Percentiles rank a stretch among this genome's conserved stretches.
Conservation (phyloP, 1,140 invertebrate genomes). For the Aphaenogaster ashmeadi region DNA sequence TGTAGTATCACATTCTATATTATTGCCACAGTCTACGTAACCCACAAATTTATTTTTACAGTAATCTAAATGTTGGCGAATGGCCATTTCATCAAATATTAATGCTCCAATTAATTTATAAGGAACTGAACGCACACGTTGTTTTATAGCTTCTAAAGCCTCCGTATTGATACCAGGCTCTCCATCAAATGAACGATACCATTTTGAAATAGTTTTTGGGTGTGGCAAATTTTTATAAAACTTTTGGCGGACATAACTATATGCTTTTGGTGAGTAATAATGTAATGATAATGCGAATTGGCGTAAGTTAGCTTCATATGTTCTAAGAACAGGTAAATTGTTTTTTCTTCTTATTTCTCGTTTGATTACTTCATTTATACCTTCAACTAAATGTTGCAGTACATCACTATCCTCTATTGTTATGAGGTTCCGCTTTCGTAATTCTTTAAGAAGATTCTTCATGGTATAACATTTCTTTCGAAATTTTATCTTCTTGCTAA, state of each 20-base stretch:
- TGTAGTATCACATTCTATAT: neutral
- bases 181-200: neutral
- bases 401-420: neutral
- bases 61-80: neutral
- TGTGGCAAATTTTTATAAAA: neutral
- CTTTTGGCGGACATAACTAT: neutral
- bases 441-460: neutral
- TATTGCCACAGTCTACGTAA: neutral
- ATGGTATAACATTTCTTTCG: neutral
- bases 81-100: no score
- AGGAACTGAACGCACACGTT: neutral
- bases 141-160: slow-evolving; percentile 7
- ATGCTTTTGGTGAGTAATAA: slow-evolving; percentile 23
- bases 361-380: neutral
- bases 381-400: slow-evolving; percentile 1
- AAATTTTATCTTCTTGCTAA: no score
- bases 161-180: neutral
- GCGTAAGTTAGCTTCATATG: neutral
- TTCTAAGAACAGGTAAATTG: neutral
- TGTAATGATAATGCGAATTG: slow-evolving; percentile 32
- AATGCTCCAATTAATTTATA: no score
- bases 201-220: slow-evolving; percentile 3
- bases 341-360: neutral
- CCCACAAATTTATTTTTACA: neutral
- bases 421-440: neutral